A percentile compares a stretch with the other conserved stretches of the same genome.
phyloP scores from a whole-genome alignment of 1,140 invertebrate species.

The Drosophila saltans region DNA sequence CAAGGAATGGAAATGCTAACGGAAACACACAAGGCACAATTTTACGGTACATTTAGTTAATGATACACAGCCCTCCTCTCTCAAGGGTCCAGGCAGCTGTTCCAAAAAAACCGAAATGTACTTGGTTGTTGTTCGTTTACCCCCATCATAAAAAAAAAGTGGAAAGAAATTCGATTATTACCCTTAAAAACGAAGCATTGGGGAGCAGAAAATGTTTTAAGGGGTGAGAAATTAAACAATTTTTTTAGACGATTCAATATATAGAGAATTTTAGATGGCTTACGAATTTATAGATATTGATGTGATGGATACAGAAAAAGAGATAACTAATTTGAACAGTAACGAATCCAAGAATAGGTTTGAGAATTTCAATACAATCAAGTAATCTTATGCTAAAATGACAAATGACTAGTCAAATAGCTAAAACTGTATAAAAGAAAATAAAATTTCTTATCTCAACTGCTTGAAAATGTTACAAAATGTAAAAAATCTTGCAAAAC shows the following conservation, averaged over 20 bases:
- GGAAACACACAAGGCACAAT: slow-evolving; percentile 63
- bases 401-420: not conserved
- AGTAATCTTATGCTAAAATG: not conserved
- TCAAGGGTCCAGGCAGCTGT: slow-evolving; percentile 18
- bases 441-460: not conserved
- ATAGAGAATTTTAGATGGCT: too few relatives aligned
- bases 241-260: not conserved
- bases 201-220: slow-evolving; percentile 6
- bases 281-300: too few relatives aligned
- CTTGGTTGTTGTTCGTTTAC: not conserved
- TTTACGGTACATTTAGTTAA: slow-evolving; percentile 79
- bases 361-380: not conserved
- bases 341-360: too few relatives aligned
- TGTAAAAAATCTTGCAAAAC: not conserved
- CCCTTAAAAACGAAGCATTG: slow-evolving; percentile 9
- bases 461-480: not conserved
- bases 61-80: slow-evolving; percentile 49
- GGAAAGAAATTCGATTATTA: slow-evolving; percentile 10
- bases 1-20: slow-evolving; percentile 50
- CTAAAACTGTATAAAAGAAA: too few relatives aligned
- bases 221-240: not conserved
- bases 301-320: too few relatives aligned
- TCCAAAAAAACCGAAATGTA: not conserved
- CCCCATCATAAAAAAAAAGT: not conserved
- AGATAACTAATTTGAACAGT: too few relatives aligned